phyloP scores from a whole-genome alignment of 2,113 vertebrate genomes.

The Typhlomys cinereus region DNA sequence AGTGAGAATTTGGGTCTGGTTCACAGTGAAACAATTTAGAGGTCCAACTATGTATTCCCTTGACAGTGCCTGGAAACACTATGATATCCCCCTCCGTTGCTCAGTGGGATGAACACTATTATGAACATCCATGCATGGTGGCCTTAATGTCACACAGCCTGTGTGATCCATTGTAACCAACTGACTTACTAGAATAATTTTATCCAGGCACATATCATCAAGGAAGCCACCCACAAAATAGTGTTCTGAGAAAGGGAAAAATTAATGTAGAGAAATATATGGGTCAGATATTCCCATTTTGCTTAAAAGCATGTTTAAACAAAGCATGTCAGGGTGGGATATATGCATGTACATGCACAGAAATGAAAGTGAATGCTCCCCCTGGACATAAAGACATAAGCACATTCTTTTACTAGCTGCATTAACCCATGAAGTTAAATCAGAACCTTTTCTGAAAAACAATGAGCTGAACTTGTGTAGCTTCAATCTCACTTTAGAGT shows the following conservation, averaged over 20 bases:
- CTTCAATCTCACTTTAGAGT: neutral
- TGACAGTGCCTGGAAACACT: fast-evolving
- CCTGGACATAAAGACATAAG: neutral
- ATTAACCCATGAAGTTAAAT: neutral
- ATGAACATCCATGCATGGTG: neutral
- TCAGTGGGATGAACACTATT: neutral
- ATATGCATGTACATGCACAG: fast-evolving
- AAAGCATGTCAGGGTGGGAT: neutral
- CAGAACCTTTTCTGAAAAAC: neutral
- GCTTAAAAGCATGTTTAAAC: neutral
- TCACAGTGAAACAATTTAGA: neutral
- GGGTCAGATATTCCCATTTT: neutral
- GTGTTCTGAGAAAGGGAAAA: neutral
- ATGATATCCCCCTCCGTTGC: fast-evolving
- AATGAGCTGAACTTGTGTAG: neutral
- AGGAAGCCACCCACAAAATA: neutral
- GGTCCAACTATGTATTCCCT: neutral
- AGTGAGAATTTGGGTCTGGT: neutral
- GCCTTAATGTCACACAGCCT: neutral
- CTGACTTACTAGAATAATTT: neutral
- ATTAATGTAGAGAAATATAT: neutral
- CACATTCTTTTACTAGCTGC: neutral
- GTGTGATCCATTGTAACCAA: neutral
- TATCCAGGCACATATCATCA: neutral
- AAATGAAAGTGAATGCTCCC: neutral